Percentiles rank a stretch among this genome's conserved stretches.
These are phyloP conservation scores for Spea hammondii DNA, from an alignment of 2,797 vertebrate species.

Conservation along the genomic window DNA sequence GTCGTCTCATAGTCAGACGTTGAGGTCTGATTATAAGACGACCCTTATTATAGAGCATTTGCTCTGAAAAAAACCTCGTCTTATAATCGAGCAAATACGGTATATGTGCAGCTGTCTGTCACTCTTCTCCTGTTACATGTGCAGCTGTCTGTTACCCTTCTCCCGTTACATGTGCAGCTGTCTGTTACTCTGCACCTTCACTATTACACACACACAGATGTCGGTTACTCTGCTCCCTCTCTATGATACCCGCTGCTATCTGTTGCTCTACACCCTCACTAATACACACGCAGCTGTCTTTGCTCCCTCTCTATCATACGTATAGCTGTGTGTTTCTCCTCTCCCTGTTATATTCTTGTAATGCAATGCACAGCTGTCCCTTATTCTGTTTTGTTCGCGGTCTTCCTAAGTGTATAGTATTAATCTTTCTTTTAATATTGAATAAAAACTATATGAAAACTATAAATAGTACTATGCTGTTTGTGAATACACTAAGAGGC, in stretches of 20 bases:
- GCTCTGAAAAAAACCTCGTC: too few species aligned
- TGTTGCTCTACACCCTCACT: too few species aligned
- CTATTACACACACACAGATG: conserved; percentile 1
- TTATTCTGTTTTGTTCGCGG: background rate
- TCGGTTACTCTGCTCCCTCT: background rate
- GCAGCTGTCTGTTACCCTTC: background rate
- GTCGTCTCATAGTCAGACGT: too few species aligned
- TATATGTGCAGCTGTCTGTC: background rate
- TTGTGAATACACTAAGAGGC: background rate
- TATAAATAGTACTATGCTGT: background rate
- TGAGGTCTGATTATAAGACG: too few species aligned
- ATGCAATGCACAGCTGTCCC: background rate
- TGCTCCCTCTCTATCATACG: background rate
- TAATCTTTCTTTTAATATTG: too few species aligned
- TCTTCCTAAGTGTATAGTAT: too few species aligned
- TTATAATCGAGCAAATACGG: too few species aligned
- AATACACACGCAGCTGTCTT: too few species aligned
- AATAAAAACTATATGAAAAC: too few species aligned
- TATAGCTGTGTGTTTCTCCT: background rate
- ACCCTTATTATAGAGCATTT: too few species aligned
- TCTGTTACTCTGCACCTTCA: conserved; percentile 11
- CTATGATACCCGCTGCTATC: too few species aligned
- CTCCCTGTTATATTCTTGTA: too few species aligned
- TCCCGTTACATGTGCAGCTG: background rate
- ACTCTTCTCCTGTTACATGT: background rate